Base-by-base conservation (phyloP, 2,797 vertebrate genomes). In the Semaprochilodus insignis region DNA sequence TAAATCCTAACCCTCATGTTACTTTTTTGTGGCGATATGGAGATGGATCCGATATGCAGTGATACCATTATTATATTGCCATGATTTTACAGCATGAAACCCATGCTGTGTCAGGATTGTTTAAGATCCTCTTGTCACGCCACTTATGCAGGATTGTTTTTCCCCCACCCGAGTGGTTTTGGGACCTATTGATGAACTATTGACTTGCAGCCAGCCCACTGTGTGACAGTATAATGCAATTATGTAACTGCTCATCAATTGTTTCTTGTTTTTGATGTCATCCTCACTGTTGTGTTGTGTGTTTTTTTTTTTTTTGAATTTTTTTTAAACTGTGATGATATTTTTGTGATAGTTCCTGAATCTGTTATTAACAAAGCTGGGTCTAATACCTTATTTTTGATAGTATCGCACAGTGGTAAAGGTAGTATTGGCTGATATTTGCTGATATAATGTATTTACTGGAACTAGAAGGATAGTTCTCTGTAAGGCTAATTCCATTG, bases 241-340 rank as follows among this genome's bases (percentile, higher is more conserved):
- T 69, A 69, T 60, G 23, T 44, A 80, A 72, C 40, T 2, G 6
- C 57, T 31, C 69, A 60, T 51, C 48, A 27, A 51, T 73, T 73
- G 11, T 71, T 70, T 62, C 23, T 11, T 52, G 69, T 36, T 80
- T 21, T 70, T 23, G 23, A 16, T 55, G 13, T 34, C 23, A 52
- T n/a, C 27, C 21, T 55, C 6, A 52, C 15, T 73, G 51, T 15
- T 73, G 70, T 6, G 17, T 10, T 72, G 8, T 71, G 25, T 14
- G 6, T 27, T 14, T 1, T 31, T 1, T 31, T 31, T 31, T 31
- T 31, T 1, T 31, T 31, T 31, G 3, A 31, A 27, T 31, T 31
- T 31, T 31, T 1, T 31, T 31, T 31, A 31, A 31, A 27, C 63
- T 66, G 27, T 36, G 27, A 36, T 31, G 16, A 40, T 2, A 36